These are phyloP conservation scores for Eudorcas thomsonii DNA, from an alignment of 2,113 vertebrate genomes.

Conservation along the genomic window DNA sequence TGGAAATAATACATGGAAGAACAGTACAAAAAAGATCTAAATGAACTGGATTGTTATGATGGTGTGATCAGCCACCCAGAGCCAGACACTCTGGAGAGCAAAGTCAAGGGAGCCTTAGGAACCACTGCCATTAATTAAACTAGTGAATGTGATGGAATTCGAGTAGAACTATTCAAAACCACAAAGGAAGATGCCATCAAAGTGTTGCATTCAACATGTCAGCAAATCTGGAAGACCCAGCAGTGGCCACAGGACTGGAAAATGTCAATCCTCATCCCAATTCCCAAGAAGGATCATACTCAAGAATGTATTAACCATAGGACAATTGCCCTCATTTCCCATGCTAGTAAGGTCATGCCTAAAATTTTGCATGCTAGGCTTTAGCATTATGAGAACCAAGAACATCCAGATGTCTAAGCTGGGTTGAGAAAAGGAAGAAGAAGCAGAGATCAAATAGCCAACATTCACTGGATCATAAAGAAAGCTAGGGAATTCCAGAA, in stretches of 20 bases:
- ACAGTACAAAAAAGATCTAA: background rate
- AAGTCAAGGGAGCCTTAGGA: background rate
- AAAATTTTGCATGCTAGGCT: background rate
- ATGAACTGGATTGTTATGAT: background rate
- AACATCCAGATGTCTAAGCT: background rate
- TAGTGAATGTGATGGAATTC: background rate
- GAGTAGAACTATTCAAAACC: background rate
- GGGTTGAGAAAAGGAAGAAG: background rate
- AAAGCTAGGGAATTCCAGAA: background rate
- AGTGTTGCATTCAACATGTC: background rate
- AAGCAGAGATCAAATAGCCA: background rate
- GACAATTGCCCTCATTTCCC: background rate
- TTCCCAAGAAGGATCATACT: background rate
- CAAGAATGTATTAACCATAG: background rate
- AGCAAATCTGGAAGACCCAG: background rate
- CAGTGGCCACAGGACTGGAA: background rate
- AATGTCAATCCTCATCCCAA: background rate
- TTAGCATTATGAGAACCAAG: background rate
- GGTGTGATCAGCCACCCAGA: background rate
- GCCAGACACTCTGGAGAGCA: background rate
- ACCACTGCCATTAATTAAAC: background rate
- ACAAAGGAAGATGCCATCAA: background rate
- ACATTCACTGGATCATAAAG: background rate
- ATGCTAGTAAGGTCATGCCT: background rate
- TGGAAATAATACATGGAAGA: background rate